Evolutionary conservation across 2,797 vertebrate genomes (phyloP), one percentile per base, ranked within the genome.

Genomic region (Gymnothorax reevesii): DNA sequence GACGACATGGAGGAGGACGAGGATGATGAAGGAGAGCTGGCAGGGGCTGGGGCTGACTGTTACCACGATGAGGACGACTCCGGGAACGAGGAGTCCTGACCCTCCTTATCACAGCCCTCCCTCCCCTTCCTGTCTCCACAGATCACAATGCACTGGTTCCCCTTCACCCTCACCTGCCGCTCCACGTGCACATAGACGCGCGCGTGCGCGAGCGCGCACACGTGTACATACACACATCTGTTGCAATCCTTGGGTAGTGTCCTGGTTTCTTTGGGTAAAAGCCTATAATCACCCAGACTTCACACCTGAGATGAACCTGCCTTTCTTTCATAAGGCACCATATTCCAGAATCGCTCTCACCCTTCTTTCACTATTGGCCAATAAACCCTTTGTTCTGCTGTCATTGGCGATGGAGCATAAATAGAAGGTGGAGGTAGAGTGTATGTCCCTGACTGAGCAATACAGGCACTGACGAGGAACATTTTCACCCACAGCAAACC

Each of bases 11-110:
- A 97, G 0, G 96, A 97, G 0, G 96, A 97, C 88, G 89, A 90
- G 20, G 90, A 89, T 7, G 94, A 94, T 85, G 96, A 95, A 27
- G 94, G 85, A 7, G 96, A 96, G 73, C 95, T 95, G 95, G 96
- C 89, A 94, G 96, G 0, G 95, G 96, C 86, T 95, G 96, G 96
- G 2, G 96, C 95, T 88, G 96, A 96, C 83, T 96, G 95, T 90
- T 96, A 96, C 93, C 96, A 96, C 92, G 96, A 96, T 0, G 96
- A 97, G 3, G 96, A 97, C 0, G 96, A 97, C 93, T 97, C 96
- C 88, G 96, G 96, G 87, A 97, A 96, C 0, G 96, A 97, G 92
- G 96, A 96, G 92, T 97, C 95, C 89, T 96, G 96, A 96, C 95
- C 88, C 88, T 92, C 83, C 27, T 83, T 42, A 20, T 27, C 66